Base-by-base conservation (phyloP, 2,797 vertebrate genomes). In the Rhinoraja longicauda region DNA sequence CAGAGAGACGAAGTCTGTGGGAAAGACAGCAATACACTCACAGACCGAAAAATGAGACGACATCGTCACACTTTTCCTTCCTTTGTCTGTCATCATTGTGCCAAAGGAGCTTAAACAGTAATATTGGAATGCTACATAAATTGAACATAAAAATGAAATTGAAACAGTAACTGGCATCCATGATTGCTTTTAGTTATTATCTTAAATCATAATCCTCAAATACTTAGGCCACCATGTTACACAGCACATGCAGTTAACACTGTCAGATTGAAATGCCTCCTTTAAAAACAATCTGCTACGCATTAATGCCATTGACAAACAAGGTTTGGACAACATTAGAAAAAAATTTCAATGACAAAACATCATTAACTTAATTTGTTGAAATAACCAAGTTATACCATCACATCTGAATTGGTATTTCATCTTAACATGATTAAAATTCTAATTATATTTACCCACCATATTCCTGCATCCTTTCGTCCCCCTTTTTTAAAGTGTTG, bases 31-130 rank as follows among this genome's bases (percentile, higher is more conserved):
- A 90, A 93, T 59, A 36, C 93, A 62, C 36, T 2, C 72, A 53
- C 70, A 93, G 73, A 45, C 93, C 93, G 93, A 93, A 94, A 94
- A 90, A 90, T 3, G 84, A 36, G 13, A 77, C 75, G 93, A 92
- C 93, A 93, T 93, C 94, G 93, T 21, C 93, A 36, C 84, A 90
- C 72, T 72, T 93, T 93, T 93, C 94, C 93, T 78, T 73, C 93
- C 93, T 95, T 95, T 93, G 94, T 96, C 96, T 94, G 64, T 92
- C 70, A n/a, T 73, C 75, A 93, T 95, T 93, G 86, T 93, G 94
- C 94, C 93, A 93, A 93, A 57, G 93, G 94, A 94, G 93, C 90
- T 75, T 75, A 26, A 92, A 92, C 29, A 72, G 29, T 75, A 73
- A 70, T 92, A 72, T 92, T 92, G 36, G 45, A 73, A 75, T 92